Evolutionary conservation across 1,140 invertebrate species (phyloP).

Genomic region (Coenobita brevimanus): DNA sequence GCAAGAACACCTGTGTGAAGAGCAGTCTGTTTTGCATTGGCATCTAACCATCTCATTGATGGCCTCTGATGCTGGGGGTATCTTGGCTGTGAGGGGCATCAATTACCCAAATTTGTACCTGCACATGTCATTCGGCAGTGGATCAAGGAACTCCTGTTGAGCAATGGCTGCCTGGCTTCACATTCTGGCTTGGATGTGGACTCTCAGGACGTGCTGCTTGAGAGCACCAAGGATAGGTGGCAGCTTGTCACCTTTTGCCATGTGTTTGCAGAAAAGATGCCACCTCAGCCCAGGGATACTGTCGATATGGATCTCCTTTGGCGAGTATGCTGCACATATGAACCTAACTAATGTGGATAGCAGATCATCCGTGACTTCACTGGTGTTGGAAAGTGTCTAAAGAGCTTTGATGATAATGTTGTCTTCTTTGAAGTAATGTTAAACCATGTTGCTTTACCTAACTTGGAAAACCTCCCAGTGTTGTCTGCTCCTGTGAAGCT

Average conservation of each 20-base stretch:
- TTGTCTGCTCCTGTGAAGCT: neutral
- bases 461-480: neutral
- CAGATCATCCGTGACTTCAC: neutral
- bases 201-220: conserved; percentile 21
- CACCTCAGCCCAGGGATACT: conserved; percentile 24
- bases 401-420: neutral
- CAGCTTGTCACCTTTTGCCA: conserved; percentile 18
- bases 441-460: conserved; percentile 14
- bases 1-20: conserved; percentile 19
- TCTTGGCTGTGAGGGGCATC: neutral
- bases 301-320: conserved; percentile 20
- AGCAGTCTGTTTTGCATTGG: conserved; percentile 18
- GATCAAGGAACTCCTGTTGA: neutral
- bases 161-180: neutral
- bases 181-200: neutral
- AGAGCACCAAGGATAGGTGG: conserved; percentile 3
- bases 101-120: neutral
- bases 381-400: neutral
- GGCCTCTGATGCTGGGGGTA: neutral
- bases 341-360: neutral
- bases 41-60: conserved; percentile 23
- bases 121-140: neutral
- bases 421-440: neutral
- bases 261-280: conserved; percentile 35
- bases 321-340: conserved; percentile 16